Conservation (phyloP, 2,888 invertebrate species). For the Dicroscelio sp. region DNA sequence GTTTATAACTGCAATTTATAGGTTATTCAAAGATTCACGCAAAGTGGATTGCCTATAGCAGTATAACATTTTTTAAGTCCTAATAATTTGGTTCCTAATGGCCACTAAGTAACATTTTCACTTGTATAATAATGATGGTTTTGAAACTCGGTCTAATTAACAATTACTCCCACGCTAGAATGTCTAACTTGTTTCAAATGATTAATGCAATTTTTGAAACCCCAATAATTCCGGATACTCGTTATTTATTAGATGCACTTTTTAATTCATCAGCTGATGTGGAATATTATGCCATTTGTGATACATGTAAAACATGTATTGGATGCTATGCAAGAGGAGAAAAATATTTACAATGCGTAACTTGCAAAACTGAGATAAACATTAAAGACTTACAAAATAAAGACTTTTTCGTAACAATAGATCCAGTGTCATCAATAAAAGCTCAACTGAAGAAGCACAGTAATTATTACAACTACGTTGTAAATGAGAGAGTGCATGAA, state of each 20-base stretch:
- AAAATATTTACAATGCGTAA: background rate
- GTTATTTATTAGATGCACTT: slow-evolving; percentile 45
- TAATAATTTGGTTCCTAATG: too few species aligned
- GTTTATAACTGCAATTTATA: too few species aligned
- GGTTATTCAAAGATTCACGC: too few species aligned
- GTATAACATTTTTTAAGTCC: too few species aligned
- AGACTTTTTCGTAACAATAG: slow-evolving; percentile 53
- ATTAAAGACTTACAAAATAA: background rate
- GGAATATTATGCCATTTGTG: slow-evolving; percentile 1
- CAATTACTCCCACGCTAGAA: slow-evolving; percentile 37
- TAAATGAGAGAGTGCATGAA: slow-evolving; percentile 15
- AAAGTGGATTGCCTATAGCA: too few species aligned
- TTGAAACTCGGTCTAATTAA: slow-evolving; percentile 40
- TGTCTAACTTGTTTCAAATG: slow-evolving; percentile 55
- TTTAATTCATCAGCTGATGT: slow-evolving; percentile 21
- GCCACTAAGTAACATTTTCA: too few species aligned
- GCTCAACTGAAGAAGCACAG: slow-evolving; percentile 10
- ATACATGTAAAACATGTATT: background rate
- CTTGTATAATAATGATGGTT: slow-evolving; percentile 52
- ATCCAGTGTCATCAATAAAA: slow-evolving; percentile 49
- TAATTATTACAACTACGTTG: slow-evolving; percentile 50
- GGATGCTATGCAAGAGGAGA: background rate
- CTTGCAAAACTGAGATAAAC: slow-evolving; percentile 6
- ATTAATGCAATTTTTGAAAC: slow-evolving; percentile 53
- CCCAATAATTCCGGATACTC: slow-evolving; percentile 56